Conservation (phyloP, 2,888 invertebrate genomes). For the Dryadula phaetusa region DNA sequence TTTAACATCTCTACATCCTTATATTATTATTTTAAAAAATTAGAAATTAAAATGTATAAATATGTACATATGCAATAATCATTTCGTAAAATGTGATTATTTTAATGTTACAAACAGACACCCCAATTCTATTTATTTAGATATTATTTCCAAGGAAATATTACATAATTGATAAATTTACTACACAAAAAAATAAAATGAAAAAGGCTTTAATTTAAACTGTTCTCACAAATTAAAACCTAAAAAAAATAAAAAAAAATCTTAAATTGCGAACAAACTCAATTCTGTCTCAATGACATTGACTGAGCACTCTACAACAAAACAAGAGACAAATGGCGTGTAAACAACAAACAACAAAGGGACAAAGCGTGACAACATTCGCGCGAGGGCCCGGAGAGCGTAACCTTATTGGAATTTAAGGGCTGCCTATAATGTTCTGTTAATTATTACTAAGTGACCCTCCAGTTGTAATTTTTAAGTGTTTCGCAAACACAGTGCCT, state of each 20-base stretch:
- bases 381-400: conserved; percentile 51
- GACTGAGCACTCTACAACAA: conserved; percentile 67
- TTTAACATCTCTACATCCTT: no score
- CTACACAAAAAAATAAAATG: background rate
- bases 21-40: no score
- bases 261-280: conserved; percentile 55
- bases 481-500: conserved; percentile 39
- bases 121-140: no score
- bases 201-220: background rate
- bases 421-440: conserved; percentile 44
- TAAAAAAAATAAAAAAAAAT: conserved; percentile 45
- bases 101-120: no score
- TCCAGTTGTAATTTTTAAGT: conserved; percentile 42
- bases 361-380: conserved; percentile 56
- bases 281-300: conserved; percentile 57
- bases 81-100: no score
- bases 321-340: conserved; percentile 57
- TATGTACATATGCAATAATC: no score
- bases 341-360: conserved; percentile 65
- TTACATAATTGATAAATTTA: no score
- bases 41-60: no score
- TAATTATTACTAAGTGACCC: conserved; percentile 44
- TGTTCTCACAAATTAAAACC: conserved; percentile 7
- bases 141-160: no score
- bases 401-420: conserved; percentile 41